These are phyloP conservation scores for Mimumesa dahlbomi DNA, from an alignment of 2,888 invertebrate genomes.

Conservation along the genomic window DNA sequence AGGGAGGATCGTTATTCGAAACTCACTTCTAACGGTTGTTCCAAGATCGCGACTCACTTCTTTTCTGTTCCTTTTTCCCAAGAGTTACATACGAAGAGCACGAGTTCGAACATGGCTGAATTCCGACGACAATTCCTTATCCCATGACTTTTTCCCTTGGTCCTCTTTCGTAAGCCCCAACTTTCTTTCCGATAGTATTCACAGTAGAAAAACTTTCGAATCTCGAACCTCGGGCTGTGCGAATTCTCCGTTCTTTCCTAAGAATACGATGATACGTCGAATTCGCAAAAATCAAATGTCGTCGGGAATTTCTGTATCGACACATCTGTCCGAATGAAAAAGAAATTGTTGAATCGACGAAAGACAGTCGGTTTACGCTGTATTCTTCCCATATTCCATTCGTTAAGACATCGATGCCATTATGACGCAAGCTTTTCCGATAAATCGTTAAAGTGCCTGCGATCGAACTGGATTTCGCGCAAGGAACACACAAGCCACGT, in stretches of 20 bases:
- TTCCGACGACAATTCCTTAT: constrained; percentile 9
- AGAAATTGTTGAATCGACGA: too few species aligned
- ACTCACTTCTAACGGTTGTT: neutral
- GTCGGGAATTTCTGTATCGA: too few species aligned
- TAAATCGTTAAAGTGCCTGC: neutral
- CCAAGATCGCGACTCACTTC: neutral
- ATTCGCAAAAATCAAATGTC: too few species aligned
- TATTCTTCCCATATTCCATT: too few species aligned
- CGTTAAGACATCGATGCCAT: neutral
- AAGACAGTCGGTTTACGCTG: too few species aligned
- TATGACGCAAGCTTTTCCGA: neutral
- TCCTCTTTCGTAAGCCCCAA: too few species aligned
- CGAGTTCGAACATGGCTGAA: neutral
- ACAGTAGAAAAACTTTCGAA: neutral
- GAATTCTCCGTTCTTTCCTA: too few species aligned
- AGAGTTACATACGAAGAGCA: neutral
- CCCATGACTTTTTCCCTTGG: neutral
- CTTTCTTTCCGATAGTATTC: constrained; percentile 10
- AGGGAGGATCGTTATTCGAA: neutral
- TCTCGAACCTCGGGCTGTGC: too few species aligned
- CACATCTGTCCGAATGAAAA: too few species aligned
- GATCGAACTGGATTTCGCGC: constrained; percentile 11
- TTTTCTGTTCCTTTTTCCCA: neutral
- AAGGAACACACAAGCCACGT: constrained; percentile 17
- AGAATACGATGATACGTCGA: too few species aligned